phyloP scores from a whole-genome alignment of 2,797 vertebrate species.

The Graptemys geographica region DNA sequence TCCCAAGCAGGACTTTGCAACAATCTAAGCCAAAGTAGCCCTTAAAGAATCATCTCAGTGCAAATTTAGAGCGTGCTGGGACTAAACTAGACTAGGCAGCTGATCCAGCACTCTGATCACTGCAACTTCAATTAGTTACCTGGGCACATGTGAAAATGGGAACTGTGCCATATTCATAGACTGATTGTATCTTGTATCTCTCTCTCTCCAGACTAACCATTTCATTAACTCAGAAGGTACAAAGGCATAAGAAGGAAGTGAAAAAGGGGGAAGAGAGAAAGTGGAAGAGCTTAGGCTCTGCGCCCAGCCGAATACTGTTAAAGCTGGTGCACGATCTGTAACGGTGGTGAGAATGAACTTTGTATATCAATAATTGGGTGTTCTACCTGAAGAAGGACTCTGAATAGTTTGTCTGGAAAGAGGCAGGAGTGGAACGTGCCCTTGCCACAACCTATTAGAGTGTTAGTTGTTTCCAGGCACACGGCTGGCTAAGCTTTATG shows the following conservation, averaged over 20 bases:
- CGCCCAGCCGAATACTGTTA: not conserved
- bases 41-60: too few relatives aligned
- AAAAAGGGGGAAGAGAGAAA: not conserved
- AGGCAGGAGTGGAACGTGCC: not conserved
- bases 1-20: too few relatives aligned
- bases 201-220: not conserved
- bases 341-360: not conserved
- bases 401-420: not conserved
- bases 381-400: not conserved
- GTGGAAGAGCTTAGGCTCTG: not conserved
- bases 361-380: not conserved
- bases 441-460: too few relatives aligned
- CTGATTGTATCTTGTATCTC: not conserved
- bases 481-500: too few relatives aligned
- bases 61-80: too few relatives aligned
- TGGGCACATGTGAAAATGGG: not conserved
- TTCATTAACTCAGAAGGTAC: not conserved
- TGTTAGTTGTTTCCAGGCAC: too few relatives aligned
- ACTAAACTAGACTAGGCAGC: too few relatives aligned
- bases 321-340: not conserved
- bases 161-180: not conserved
- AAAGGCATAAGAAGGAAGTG: not conserved
- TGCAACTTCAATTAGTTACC: not conserved
- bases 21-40: too few relatives aligned
- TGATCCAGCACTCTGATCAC: not conserved